A percentile compares a stretch with the other conserved stretches of the same genome.
phyloP scores from a whole-genome alignment of 2,797 vertebrate genomes.

The Pogonophryne albipinna region DNA sequence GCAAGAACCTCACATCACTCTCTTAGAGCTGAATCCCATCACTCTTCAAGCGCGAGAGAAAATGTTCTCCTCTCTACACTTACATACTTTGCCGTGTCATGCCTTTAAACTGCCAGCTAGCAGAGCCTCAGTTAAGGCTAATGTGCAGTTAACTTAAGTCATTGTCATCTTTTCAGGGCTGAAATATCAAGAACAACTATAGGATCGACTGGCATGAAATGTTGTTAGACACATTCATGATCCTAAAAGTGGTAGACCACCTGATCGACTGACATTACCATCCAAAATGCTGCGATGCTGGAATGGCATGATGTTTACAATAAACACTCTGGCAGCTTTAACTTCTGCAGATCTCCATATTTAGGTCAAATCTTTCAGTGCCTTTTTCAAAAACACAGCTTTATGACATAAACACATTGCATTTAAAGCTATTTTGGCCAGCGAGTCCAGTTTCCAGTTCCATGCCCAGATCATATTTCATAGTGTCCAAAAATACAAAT shows the following conservation, averaged over 20 bases:
- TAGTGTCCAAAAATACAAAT: conserved; percentile 29
- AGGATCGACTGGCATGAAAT: too few species aligned
- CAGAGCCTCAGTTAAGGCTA: not conserved
- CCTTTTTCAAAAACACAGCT: conserved; percentile 4
- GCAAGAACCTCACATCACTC: too few species aligned
- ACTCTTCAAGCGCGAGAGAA: too few species aligned
- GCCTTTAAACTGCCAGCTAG: not conserved
- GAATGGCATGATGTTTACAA: too few species aligned
- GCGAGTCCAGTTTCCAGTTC: conserved; percentile 37
- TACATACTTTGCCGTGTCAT: not conserved
- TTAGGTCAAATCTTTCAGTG: not conserved
- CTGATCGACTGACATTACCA: not conserved
- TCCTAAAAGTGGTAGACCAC: not conserved
- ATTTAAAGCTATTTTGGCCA: conserved; percentile 38
- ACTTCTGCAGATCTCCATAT: not conserved
- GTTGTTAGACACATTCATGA: not conserved
- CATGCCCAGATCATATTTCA: conserved; percentile 21
- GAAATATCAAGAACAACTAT: not conserved
- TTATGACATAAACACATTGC: conserved; percentile 24
- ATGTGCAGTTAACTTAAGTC: too few species aligned
- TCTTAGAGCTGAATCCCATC: too few species aligned
- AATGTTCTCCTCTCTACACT: too few species aligned
- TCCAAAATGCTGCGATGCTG: not conserved
- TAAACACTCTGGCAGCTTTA: not conserved
- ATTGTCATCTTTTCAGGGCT: not conserved